These are phyloP conservation scores for Furcifer pardalis DNA, from an alignment of 2,797 vertebrate species.

Conservation along the genomic window DNA sequence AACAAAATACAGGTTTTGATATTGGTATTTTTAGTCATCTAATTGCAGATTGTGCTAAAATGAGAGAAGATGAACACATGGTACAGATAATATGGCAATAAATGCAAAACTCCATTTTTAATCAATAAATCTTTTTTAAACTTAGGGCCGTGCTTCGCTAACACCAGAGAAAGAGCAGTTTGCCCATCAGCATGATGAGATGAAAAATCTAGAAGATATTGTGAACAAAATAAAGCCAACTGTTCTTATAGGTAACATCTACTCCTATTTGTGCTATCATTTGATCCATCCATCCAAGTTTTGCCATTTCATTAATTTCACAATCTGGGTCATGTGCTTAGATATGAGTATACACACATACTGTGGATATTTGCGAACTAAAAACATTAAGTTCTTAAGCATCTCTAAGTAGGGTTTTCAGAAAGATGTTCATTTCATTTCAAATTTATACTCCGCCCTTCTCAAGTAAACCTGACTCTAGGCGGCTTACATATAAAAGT, in stretches of 20 bases:
- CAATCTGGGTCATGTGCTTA: background rate
- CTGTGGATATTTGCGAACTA: slow-evolving; percentile 1
- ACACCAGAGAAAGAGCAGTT: slow-evolving; percentile 91
- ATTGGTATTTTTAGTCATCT: too few species aligned
- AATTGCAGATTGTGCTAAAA: too few species aligned
- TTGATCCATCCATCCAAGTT: slow-evolving; percentile 37
- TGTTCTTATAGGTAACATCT: slow-evolving; percentile 89
- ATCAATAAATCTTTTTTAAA: background rate
- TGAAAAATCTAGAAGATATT: slow-evolving; percentile 88
- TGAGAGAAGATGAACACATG: background rate
- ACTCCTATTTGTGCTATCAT: background rate
- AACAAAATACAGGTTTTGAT: too few species aligned
- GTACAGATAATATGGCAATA: background rate
- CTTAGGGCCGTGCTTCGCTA: slow-evolving; percentile 87
- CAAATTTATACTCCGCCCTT: too few species aligned
- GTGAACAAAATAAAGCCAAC: slow-evolving; percentile 89
- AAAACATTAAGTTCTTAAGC: slow-evolving; percentile 36
- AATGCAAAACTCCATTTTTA: slow-evolving; percentile 1
- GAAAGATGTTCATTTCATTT: too few species aligned
- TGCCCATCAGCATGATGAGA: slow-evolving; percentile 89
- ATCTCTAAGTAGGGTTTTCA: slow-evolving; percentile 24
- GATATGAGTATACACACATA: background rate
- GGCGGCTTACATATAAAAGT: too few species aligned
- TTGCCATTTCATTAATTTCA: slow-evolving; percentile 43
- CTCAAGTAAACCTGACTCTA: too few species aligned